Conservation (phyloP, 2,113 vertebrate species). For the Suricata suricatta region DNA sequence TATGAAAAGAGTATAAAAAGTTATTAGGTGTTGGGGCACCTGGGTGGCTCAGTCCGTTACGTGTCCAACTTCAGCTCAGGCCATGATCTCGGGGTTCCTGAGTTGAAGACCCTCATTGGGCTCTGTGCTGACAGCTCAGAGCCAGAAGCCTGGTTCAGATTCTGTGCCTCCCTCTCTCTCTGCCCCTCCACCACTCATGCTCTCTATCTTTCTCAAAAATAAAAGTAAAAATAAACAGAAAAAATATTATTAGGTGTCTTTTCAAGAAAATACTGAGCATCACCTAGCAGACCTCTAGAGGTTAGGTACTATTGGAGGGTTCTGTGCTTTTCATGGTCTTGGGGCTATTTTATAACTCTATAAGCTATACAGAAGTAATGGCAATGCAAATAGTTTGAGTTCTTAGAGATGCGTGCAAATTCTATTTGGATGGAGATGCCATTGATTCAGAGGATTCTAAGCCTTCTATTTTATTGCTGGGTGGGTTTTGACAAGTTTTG, state of each 20-base stretch:
- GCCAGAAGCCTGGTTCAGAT: too few relatives aligned
- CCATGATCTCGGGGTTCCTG: too few relatives aligned
- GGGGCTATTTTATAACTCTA: neutral
- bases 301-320: neutral
- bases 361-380: neutral
- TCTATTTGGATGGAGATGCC: neutral
- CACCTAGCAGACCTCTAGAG: neutral
- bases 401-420: neutral
- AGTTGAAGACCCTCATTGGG: too few relatives aligned
- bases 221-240: too few relatives aligned
- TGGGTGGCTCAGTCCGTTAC: too few relatives aligned
- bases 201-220: too few relatives aligned
- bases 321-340: neutral
- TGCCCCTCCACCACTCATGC: too few relatives aligned
- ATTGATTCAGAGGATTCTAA: neutral
- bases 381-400: neutral
- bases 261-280: neutral
- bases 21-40: neutral
- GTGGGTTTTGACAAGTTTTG: slow-evolving; percentile 26
- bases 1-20: slow-evolving; percentile 1
- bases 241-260: neutral
- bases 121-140: too few relatives aligned
- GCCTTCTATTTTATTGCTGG: neutral
- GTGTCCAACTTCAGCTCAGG: too few relatives aligned
- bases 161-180: too few relatives aligned